Percentiles rank a stretch among this genome's conserved stretches.
Conservation (phyloP, 2,113 vertebrate species). For the Suricata suricatta region DNA sequence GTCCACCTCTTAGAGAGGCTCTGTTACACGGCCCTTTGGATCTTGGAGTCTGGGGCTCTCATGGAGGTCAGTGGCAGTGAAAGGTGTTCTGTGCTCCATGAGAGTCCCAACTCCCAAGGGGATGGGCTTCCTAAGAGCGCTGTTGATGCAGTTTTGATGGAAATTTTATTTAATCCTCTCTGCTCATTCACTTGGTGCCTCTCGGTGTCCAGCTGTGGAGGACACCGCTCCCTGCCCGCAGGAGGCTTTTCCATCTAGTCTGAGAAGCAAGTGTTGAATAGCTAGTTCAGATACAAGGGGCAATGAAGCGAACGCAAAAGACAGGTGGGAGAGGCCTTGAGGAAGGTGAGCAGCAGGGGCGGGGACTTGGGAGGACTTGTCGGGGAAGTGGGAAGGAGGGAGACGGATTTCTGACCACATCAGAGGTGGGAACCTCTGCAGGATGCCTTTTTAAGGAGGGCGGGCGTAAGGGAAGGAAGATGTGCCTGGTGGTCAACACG, state of each 20-base stretch:
- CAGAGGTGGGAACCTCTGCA: neutral
- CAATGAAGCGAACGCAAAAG: neutral
- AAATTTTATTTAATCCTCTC: neutral
- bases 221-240: neutral
- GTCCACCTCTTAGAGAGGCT: neutral
- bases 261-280: neutral
- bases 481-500: rapidly evolving
- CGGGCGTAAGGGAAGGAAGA: neutral
- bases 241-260: neutral
- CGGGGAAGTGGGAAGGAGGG: neutral
- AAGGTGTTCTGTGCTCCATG: neutral
- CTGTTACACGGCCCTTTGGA: neutral
- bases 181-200: neutral
- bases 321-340: neutral
- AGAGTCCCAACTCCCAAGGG: neutral
- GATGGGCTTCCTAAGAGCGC: neutral
- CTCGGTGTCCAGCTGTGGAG: neutral
- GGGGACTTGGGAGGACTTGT: neutral
- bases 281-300: neutral
- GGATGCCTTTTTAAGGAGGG: neutral
- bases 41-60: neutral
- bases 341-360: neutral
- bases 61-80: neutral
- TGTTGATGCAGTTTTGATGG: neutral
- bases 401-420: neutral